These are phyloP conservation scores for Gerris lacustris DNA, from an alignment of 2,888 invertebrate species.

Conservation along the genomic window DNA sequence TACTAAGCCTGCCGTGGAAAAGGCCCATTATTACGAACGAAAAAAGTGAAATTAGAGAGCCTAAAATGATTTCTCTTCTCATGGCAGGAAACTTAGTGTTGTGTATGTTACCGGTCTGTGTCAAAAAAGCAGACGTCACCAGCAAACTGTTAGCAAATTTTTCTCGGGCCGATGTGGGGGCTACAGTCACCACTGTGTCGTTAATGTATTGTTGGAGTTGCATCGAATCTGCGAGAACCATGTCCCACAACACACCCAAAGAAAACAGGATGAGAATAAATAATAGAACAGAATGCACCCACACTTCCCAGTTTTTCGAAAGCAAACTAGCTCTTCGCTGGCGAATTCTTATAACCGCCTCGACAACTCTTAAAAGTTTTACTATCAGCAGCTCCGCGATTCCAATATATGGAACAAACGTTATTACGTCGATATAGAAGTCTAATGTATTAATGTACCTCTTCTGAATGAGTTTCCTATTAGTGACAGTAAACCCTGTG, in stretches of 20 bases:
- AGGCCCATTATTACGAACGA: neutral
- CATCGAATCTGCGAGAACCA: neutral
- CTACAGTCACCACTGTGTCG: neutral
- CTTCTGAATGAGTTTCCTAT: neutral
- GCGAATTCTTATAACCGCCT: neutral
- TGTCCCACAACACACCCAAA: neutral
- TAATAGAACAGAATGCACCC: neutral
- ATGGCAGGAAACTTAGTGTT: neutral
- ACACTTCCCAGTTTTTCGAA: neutral
- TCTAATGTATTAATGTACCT: neutral
- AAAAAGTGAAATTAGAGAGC: neutral
- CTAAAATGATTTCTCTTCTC: neutral
- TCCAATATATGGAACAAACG: neutral
- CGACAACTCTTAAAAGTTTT: neutral
- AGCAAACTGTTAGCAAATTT: neutral
- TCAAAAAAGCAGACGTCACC: neutral
- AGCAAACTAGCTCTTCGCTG: neutral
- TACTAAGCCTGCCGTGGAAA: neutral
- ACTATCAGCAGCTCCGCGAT: neutral
- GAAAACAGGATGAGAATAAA: neutral
- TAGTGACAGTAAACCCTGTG: neutral
- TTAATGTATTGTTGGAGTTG: neutral
- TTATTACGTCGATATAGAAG: neutral
- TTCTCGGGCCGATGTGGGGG: neutral
- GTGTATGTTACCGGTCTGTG: neutral